Conservation (phyloP, 1,140 invertebrate genomes). For the Magallana gigas region DNA sequence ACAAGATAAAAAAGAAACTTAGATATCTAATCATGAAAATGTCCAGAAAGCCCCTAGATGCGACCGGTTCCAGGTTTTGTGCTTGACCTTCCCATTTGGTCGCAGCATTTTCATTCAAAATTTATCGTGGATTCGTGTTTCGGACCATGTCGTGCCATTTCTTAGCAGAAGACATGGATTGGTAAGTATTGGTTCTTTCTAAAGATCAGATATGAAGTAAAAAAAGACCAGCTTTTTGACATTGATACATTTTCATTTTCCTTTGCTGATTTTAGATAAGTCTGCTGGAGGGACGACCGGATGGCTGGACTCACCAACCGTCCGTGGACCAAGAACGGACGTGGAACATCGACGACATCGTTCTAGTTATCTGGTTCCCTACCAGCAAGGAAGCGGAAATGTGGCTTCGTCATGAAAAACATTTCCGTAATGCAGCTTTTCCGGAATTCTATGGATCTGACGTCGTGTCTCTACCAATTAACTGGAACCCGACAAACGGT, state of each 20-base stretch:
- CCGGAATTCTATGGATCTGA: conserved; percentile 19
- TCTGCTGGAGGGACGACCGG: conserved; percentile 3
- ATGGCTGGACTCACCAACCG: not conserved
- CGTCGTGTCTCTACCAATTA: not conserved
- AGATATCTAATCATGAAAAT: not conserved
- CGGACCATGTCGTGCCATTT: conserved; percentile 9
- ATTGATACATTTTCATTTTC: no score
- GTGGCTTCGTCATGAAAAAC: conserved; percentile 7
- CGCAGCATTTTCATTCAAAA: conserved; percentile 35
- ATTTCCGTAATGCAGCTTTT: not conserved
- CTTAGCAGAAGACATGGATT: not conserved
- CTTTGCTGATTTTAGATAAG: not conserved
- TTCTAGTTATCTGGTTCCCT: conserved; percentile 13
- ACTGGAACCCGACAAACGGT: conserved; percentile 20
- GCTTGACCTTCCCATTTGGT: not conserved
- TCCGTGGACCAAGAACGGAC: not conserved
- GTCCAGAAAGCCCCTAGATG: not conserved
- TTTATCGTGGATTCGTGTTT: conserved; percentile 33
- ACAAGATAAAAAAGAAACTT: not conserved
- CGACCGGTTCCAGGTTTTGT: not conserved
- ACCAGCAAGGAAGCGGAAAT: conserved; percentile 1
- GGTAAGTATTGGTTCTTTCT: not conserved
- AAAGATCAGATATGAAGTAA: no score
- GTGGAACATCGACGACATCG: not conserved
- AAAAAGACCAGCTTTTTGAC: no score